Conservation (phyloP, 2,888 invertebrate species). For the Parnassius glacialis region DNA sequence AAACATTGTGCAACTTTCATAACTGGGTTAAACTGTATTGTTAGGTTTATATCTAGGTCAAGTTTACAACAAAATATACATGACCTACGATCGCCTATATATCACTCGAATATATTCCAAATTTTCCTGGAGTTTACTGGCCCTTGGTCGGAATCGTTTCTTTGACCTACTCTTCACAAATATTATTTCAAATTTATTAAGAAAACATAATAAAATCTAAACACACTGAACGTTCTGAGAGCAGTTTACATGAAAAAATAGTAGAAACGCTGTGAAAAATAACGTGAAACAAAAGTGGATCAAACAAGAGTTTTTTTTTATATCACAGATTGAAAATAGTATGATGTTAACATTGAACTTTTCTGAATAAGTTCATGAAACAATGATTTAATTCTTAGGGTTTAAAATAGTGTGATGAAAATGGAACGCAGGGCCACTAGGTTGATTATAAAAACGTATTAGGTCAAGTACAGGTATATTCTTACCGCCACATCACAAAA, state of each 20-base stretch:
- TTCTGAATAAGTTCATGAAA: conserved; percentile 29
- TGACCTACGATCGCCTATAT: conserved; percentile 27
- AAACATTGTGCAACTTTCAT: conserved; percentile 60
- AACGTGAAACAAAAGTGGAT: conserved; percentile 2
- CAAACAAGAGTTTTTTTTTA: conserved; percentile 14
- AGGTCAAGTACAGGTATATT: conserved; percentile 23
- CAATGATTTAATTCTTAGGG: conserved; percentile 23
- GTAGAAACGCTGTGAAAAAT: conserved; percentile 12
- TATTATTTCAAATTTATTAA: conserved; percentile 8
- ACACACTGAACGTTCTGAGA: conserved; percentile 1
- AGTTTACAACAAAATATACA: conserved; percentile 47
- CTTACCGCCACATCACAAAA: too few relatives aligned
- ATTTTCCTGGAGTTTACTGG: conserved; percentile 22
- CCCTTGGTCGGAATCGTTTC: conserved; percentile 24
- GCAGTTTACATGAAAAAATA: conserved; percentile 1
- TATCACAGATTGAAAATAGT: conserved; percentile 12
- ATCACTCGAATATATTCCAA: conserved; percentile 18
- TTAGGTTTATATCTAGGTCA: conserved; percentile 61
- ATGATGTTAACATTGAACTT: conserved; percentile 30
- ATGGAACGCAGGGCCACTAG: conserved; percentile 15
- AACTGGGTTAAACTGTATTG: conserved; percentile 61
- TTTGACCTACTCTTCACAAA: conserved; percentile 26
- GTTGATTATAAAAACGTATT: conserved; percentile 18
- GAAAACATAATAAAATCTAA: background rate
- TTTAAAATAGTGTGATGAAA: conserved; percentile 7